Evolutionary conservation across 2,888 invertebrate genomes (phyloP).

Genomic region (Leptopilina myrica): DNA sequence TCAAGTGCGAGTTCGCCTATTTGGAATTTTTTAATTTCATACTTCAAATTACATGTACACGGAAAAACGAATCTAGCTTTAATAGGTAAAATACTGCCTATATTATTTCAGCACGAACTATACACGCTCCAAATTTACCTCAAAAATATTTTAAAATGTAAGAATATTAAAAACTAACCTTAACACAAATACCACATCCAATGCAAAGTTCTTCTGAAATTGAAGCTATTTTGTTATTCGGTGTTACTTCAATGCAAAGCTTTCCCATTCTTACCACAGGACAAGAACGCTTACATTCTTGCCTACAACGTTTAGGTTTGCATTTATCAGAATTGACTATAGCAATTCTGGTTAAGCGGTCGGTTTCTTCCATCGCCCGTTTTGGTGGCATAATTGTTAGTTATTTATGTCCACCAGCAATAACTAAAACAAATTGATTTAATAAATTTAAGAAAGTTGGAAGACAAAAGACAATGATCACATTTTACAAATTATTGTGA

Average conservation of each 20-base stretch:
- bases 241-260: slow-evolving; percentile 97
- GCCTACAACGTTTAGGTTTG: slow-evolving; percentile 99
- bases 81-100: too few species aligned
- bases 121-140: too few species aligned
- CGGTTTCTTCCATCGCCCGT: slow-evolving; percentile 89
- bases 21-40: too few species aligned
- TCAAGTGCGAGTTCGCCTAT: too few species aligned
- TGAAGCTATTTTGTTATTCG: slow-evolving; percentile 96
- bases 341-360: slow-evolving; percentile 97
- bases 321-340: slow-evolving; percentile 99
- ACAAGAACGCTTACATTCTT: slow-evolving; percentile 99
- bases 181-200: slow-evolving; percentile 99
- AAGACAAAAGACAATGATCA: too few species aligned
- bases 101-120: too few species aligned
- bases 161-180: slow-evolving; percentile 80
- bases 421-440: background rate
- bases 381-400: slow-evolving; percentile 81
- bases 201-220: slow-evolving; percentile 99
- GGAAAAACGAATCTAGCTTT: too few species aligned
- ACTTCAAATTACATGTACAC: too few species aligned
- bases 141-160: background rate
- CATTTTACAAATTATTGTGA: too few species aligned
- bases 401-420: background rate
- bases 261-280: slow-evolving; percentile 99
- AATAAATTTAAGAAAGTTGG: background rate